phyloP scores from a whole-genome alignment of 2,113 vertebrate genomes.

The Anolis sagrei region DNA sequence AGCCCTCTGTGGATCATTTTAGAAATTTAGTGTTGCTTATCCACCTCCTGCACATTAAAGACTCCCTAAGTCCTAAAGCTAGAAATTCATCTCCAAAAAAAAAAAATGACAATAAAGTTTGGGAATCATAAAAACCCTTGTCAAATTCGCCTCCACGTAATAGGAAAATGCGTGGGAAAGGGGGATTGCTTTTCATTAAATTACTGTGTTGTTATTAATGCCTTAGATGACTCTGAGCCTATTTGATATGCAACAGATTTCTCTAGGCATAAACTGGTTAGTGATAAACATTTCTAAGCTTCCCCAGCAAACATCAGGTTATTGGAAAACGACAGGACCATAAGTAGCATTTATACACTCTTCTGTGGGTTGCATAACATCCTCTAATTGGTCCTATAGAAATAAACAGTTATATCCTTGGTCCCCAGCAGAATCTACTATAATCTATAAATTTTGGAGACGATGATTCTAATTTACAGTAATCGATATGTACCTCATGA shows the following conservation, averaged over 20 bases:
- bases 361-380: constrained; percentile 44
- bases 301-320: constrained; percentile 55
- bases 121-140: constrained; percentile 47
- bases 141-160: constrained; percentile 61
- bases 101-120: not conserved
- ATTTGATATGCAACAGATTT: constrained; percentile 66
- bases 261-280: constrained; percentile 63
- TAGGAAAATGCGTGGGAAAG: constrained; percentile 29
- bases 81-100: not conserved
- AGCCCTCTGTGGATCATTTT: not conserved
- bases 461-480: constrained; percentile 53
- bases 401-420: constrained; percentile 39
- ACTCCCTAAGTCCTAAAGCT: not conserved
- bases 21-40: not conserved
- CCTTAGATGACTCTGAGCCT: constrained; percentile 56
- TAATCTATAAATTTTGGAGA: constrained; percentile 29
- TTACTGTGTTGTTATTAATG: constrained; percentile 12
- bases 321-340: constrained; percentile 51
- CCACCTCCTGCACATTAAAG: not conserved
- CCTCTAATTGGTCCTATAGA: constrained; percentile 34
- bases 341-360: constrained; percentile 59
- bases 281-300: constrained; percentile 63
- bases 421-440: constrained; percentile 35
- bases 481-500: constrained; percentile 39
- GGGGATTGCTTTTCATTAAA: constrained; percentile 38